Base-by-base conservation (phyloP, 1,140 invertebrate species). In the Xylocopa sonorina region DNA sequence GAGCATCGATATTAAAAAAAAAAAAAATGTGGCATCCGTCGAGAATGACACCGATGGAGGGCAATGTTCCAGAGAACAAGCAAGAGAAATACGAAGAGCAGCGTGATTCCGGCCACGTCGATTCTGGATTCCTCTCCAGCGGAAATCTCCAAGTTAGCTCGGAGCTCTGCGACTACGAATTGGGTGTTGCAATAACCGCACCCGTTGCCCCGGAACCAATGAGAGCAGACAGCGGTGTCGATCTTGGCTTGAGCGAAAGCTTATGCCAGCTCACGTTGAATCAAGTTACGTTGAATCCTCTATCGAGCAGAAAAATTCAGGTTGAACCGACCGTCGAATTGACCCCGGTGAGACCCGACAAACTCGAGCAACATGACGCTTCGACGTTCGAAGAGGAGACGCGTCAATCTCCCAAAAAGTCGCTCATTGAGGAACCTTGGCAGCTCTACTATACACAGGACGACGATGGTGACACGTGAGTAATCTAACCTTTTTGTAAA, bases 381-480 rank as follows among this genome's bases (percentile, higher is more conserved):
- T 18, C 75, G 24, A 43, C 43, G 29, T 63, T 76, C 1, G 41
- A 27, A 7, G 29, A 29, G 0, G 63, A 71, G 21, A 7, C 55
- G n/a, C 64, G 18, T 57, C 43, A 46, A 66, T 12, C 29, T 1
- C 55, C 68, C 29, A 38, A 77, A 32, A 83, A 87, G 53, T 81
- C 78, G 53, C 5, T 53, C 80, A 76, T 71, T 60, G 88, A 90
- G 84, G 81, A 88, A 41, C 87, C 92, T 46, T 95, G 94, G 93
- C 91, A 95, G 90, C 89, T 94, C 80, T 95, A 94, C 75, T 95
- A 94, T 87, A 90, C 93, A 76, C 95, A 95, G 83, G 95, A 96
- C 87, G 94, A 95, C 73, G 95, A 96, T 82, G 96, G 96, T 57
- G 95, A 96, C 88, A 96, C 95, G 95, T 96, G 93, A 95, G 95